Evolutionary conservation across 2,797 vertebrate genomes (phyloP), one percentile per base, ranked within the genome.

Genomic region (Perodicticus potto): DNA sequence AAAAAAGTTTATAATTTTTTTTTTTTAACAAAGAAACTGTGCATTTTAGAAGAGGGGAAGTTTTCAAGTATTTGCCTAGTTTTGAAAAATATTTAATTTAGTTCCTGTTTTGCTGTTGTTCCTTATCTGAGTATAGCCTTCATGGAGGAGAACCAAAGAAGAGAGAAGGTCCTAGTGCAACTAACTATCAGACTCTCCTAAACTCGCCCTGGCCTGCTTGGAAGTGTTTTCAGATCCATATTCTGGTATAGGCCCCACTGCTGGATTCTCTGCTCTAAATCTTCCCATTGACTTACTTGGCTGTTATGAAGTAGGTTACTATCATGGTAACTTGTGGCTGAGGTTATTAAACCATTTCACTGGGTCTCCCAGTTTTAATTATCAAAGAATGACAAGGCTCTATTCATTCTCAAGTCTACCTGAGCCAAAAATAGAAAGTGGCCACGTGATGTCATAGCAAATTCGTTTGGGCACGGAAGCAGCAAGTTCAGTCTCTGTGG

Each of bases 11-110:
- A 22, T 61, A 63, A 88, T 20, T 32, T 49, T 80, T 81, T 53
- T 53, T 78, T 45, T 63, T 94, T 53, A 70, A 72, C 69, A 82
- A 86, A 93, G 16, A 53, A 73, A n/a, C 9, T 63, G n/a, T 69
- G 7, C 34, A 77, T 80, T 83, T 94, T 80, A 49, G 23, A 2
- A 89, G 45, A 95, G 37, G 27, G 37, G 29, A 81, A n/a, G 27
- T 87, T 94, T 57, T 90, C 11, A 72, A 74, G n/a, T 40, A 86
- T 83, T 92, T 86, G 63, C 53, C 83, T 90, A 78, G 17, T 73
- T 97, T 96, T 70, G 78, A 88, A 55, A 73, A 67, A 91, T 86
- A 37, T 74, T 37, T 82, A 81, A 61, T 72, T 78, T 83, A 61
- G 19, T 89, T 94, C 55, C 45, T 63, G 25, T 57, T 93, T 94